phyloP scores from a whole-genome alignment of 1,140 invertebrate genomes.

The Druon quercuslanigerum region DNA sequence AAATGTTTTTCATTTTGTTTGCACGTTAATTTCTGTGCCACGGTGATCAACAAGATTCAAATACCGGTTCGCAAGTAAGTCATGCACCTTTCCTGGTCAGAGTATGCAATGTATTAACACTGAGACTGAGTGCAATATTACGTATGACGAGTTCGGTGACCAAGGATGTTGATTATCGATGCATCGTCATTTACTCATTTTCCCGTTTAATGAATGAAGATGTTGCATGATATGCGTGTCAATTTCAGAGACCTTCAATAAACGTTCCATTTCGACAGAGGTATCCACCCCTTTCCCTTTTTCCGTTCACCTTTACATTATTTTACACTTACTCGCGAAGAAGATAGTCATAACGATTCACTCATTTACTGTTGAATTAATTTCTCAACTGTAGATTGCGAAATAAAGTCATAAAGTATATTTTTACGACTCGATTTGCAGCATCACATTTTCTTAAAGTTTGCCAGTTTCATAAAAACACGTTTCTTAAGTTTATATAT shows the following conservation, averaged over 20 bases:
- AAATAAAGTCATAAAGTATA: neutral
- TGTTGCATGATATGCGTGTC: too few species aligned
- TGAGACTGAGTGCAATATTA: too few species aligned
- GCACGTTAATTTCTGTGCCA: slow-evolving; percentile 43
- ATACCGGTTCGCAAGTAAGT: slow-evolving; percentile 49
- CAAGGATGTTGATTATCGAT: too few species aligned
- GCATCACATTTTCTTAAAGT: neutral
- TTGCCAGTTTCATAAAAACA: neutral
- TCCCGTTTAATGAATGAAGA: too few species aligned
- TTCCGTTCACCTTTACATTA: too few species aligned
- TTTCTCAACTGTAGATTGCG: slow-evolving; percentile 1
- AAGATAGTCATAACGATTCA: neutral
- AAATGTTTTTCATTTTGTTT: slow-evolving; percentile 35
- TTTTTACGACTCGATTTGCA: neutral
- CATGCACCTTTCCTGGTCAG: slow-evolving; percentile 36
- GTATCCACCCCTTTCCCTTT: too few species aligned
- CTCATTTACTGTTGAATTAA: neutral
- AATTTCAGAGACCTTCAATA: too few species aligned
- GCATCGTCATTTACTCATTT: too few species aligned
- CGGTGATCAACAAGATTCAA: slow-evolving; percentile 33
- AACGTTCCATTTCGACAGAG: too few species aligned
- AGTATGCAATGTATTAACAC: too few species aligned
- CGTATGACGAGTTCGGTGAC: too few species aligned
- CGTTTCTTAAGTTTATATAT: too few species aligned
- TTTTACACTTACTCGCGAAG: neutral